Evolutionary conservation across 2,888 invertebrate genomes (phyloP).

Genomic region (Drosophila borealis): DNA sequence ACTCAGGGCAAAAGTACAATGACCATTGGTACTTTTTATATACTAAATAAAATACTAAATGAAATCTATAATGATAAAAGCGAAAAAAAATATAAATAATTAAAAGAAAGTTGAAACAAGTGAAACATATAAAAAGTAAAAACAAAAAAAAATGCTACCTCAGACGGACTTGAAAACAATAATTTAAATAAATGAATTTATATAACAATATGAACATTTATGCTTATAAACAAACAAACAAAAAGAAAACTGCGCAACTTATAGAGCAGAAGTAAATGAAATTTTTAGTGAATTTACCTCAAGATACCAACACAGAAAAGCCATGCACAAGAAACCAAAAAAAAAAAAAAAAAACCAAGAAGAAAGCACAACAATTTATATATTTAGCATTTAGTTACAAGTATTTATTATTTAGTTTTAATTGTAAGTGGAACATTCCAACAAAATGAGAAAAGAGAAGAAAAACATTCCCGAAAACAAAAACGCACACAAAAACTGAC

Average conservation of each 20-base stretch:
- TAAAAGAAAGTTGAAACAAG: slow-evolving; percentile 39
- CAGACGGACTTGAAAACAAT: slow-evolving; percentile 83
- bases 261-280: slow-evolving; percentile 58
- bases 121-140: slow-evolving; percentile 41
- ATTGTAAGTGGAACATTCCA: slow-evolving; percentile 57
- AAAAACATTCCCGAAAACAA: slow-evolving; percentile 22
- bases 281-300: slow-evolving; percentile 81
- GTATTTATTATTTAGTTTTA: slow-evolving; percentile 56
- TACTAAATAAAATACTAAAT: slow-evolving; percentile 52
- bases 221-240: slow-evolving; percentile 32
- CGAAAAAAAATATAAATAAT: slow-evolving; percentile 26
- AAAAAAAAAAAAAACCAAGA: slow-evolving; percentile 29
- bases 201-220: slow-evolving; percentile 55
- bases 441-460: slow-evolving; percentile 3
- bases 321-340: slow-evolving; percentile 27
- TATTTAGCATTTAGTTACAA: slow-evolving; percentile 47
- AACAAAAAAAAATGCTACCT: slow-evolving; percentile 71
- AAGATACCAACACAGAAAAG: slow-evolving; percentile 28
- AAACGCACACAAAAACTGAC: slow-evolving; percentile 39
- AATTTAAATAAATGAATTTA: slow-evolving; percentile 80
- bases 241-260: slow-evolving; percentile 38
- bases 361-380: slow-evolving; percentile 52
- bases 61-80: slow-evolving; percentile 34
- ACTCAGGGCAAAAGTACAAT: slow-evolving; percentile 85
- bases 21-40: slow-evolving; percentile 79